Base-by-base conservation (phyloP, 2,888 invertebrate genomes). In the Priocnemis perturbator region DNA sequence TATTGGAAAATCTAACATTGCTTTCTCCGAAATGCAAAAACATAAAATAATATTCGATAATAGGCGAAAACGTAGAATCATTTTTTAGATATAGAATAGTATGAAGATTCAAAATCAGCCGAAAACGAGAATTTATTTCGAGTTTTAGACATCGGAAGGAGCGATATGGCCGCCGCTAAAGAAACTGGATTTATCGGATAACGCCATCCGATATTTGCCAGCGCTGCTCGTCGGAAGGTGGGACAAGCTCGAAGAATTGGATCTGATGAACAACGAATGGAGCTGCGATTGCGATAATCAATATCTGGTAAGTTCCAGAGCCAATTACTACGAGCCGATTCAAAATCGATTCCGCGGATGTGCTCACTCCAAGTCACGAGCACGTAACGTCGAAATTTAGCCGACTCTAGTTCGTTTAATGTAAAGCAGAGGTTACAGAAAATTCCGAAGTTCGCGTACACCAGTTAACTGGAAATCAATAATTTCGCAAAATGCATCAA, bases 251-350 rank as follows among this genome's bases (percentile, higher is more conserved):
- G 90, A 91, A 30, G 90, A 90, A 60, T 86, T 96, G 60, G 93
- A 95, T 76, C 90, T 97, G 9, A 91, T 92, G 45, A 91, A 92
- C 80, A 96, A 96, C 86, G 93, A 94, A 0, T 96, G 93, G 93
- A 90, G 92, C 26, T 97, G 96, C 84, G 95, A 96, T 86, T 95
- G 95, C 82, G 91, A 93, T 70, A 95, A 96, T 68, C 93, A 94
- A 82, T 94, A 94, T 93, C 91, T 96, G 89, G 92, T 95, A 17
- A 86, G 83, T 84, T 67, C 53, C 47, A 53, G 37, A 37, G 55
- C 53, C 50, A 60, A 52, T 52, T 52, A 37, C 60, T 30, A 20
- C 15, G 26, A 5, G 52, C 15, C 37, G 50, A 37, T 37, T 37
- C 37, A 37, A 37, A 37, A 37, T 37, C 37, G 37, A 37, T 37